phyloP scores from a whole-genome alignment of 2,888 invertebrate genomes.

The Drosophila maculinotata region DNA sequence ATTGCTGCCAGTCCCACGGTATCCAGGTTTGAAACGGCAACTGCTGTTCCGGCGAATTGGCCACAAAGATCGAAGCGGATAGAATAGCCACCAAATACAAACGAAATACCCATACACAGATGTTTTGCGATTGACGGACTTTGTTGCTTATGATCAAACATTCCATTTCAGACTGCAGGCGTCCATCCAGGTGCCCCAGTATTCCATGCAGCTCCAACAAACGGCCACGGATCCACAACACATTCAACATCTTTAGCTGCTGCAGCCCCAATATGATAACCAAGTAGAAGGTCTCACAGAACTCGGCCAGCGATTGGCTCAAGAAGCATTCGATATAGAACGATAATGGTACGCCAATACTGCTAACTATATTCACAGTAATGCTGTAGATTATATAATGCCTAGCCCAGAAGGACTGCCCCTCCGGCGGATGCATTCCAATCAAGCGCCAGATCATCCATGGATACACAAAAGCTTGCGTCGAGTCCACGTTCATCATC shows the following conservation, averaged over 20 bases:
- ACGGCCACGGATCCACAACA: constrained; percentile 48
- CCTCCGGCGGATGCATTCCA: constrained; percentile 67
- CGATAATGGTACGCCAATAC: constrained; percentile 49
- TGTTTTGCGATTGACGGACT: constrained; percentile 34
- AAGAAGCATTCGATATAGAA: constrained; percentile 55
- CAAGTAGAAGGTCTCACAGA: constrained; percentile 72
- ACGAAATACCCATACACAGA: constrained; percentile 38
- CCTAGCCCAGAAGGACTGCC: constrained; percentile 40
- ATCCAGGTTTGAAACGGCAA: constrained; percentile 76
- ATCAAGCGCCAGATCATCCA: constrained; percentile 76
- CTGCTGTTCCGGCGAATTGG: constrained; percentile 33
- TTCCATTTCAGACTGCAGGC: constrained; percentile 57
- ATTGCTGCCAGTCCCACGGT: constrained; percentile 74
- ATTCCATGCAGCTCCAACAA: constrained; percentile 55
- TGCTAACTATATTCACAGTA: constrained; percentile 48
- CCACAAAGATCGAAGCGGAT: neutral
- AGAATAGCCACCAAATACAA: constrained; percentile 30
- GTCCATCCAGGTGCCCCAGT: constrained; percentile 67
- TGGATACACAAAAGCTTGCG: constrained; percentile 66
- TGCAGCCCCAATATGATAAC: constrained; percentile 53
- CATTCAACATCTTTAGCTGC: constrained; percentile 70
- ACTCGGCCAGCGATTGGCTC: constrained; percentile 56
- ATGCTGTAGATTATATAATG: constrained; percentile 65
- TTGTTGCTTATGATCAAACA: constrained; percentile 38
- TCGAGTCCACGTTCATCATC: constrained; percentile 48